Evolutionary conservation across 2,888 invertebrate species (phyloP).

Genomic region (Petrolisthes cinctipes): DNA sequence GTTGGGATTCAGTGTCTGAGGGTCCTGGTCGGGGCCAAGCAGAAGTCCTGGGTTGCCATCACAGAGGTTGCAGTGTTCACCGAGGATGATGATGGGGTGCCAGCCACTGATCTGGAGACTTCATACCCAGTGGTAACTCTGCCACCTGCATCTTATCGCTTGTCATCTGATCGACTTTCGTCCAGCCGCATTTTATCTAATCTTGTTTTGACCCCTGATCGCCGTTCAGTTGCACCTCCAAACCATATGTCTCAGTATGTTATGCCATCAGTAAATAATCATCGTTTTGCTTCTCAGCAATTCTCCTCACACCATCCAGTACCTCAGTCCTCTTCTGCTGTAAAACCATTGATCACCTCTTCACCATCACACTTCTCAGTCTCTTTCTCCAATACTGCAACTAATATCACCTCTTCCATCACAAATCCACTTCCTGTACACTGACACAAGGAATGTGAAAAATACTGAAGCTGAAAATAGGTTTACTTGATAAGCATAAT

Average conservation of each 20-base stretch:
- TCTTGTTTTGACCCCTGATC: neutral
- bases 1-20: slow-evolving; percentile 69
- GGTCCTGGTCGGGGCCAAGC: slow-evolving; percentile 68
- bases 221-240: neutral
- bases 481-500: neutral
- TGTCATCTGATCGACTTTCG: neutral
- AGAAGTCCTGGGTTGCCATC: slow-evolving; percentile 69
- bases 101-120: neutral
- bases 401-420: neutral
- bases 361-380: slow-evolving; percentile 2
- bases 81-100: slow-evolving; percentile 39
- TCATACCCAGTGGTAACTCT: neutral
- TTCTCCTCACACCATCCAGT: neutral
- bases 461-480: neutral
- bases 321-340: neutral
- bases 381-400: slow-evolving; percentile 6
- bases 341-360: neutral
- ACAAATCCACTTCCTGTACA: slow-evolving; percentile 9
- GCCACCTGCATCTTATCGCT: neutral
- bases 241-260: neutral
- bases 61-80: slow-evolving; percentile 69
- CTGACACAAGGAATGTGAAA: neutral
- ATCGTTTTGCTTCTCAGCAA: neutral
- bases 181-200: neutral
- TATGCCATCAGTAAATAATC: slow-evolving; percentile 1